These are phyloP conservation scores for Hepsetus odoe DNA, from an alignment of 2,113 vertebrate genomes.

Conservation along the genomic window DNA sequence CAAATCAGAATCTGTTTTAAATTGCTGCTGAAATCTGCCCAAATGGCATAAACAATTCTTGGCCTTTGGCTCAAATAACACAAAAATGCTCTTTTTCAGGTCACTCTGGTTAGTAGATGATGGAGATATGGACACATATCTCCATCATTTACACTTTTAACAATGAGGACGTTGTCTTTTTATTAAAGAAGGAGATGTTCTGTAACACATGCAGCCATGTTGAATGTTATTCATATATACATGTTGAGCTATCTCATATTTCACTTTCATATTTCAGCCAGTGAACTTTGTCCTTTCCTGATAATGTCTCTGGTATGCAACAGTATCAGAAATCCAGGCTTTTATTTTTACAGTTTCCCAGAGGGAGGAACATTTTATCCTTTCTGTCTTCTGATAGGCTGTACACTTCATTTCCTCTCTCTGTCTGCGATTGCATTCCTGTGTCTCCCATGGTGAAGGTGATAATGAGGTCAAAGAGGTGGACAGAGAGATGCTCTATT, in stretches of 20 bases:
- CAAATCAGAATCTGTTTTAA: not conserved
- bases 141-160: not conserved
- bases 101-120: too few species aligned
- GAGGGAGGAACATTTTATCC: constrained; percentile 53
- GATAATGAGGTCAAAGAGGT: not conserved
- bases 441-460: not conserved
- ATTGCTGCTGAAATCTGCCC: too few species aligned
- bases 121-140: not conserved
- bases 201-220: not conserved
- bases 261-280: not conserved
- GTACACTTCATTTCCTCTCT: constrained; percentile 40
- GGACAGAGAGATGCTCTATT: not conserved
- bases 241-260: not conserved
- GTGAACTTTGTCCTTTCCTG: not conserved
- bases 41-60: too few species aligned
- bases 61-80: too few species aligned
- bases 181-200: not conserved
- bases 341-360: constrained; percentile 5
- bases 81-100: too few species aligned
- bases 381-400: constrained; percentile 41
- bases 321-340: not conserved
- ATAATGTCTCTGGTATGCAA: not conserved
- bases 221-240: too few species aligned
- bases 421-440: constrained; percentile 48
- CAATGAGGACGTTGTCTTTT: not conserved